These are phyloP conservation scores for Gracilinanus agilis DNA, from an alignment of 2,113 vertebrate species.

Conservation along the genomic window DNA sequence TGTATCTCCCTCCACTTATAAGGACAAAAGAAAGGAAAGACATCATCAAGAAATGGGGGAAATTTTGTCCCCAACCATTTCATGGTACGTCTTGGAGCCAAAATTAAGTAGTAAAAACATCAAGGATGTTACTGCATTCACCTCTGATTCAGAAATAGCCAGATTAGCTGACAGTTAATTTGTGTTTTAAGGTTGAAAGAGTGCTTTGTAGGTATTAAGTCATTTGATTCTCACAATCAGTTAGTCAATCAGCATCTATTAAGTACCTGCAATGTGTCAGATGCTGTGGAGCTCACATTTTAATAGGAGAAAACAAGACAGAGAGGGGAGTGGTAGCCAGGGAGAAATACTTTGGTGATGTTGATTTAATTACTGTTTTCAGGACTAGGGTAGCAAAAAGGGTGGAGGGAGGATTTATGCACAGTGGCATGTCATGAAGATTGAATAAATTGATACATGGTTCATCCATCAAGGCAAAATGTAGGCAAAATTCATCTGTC, in stretches of 20 bases:
- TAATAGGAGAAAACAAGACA: not conserved
- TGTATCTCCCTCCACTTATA: not conserved
- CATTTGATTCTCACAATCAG: not conserved
- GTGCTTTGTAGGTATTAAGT: not conserved
- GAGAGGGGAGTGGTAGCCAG: not conserved
- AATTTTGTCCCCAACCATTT: not conserved
- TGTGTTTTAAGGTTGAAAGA: not conserved
- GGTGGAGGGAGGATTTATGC: not conserved
- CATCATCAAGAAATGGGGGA: not conserved
- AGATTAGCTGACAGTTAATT: not conserved
- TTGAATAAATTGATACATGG: not conserved
- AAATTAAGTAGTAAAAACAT: not conserved
- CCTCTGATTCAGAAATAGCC: not conserved
- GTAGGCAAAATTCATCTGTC: not conserved
- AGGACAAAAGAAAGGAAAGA: not conserved
- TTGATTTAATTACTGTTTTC: not conserved
- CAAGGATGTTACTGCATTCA: not conserved
- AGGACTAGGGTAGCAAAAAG: not conserved
- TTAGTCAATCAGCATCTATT: not conserved
- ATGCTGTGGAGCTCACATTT: not conserved
- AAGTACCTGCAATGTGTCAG: not conserved
- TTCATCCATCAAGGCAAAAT: not conserved
- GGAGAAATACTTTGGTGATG: not conserved
- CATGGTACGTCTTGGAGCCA: not conserved
- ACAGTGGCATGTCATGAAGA: not conserved